Evolutionary conservation across 2,888 invertebrate genomes (phyloP), one percentile per base, ranked within the genome.

Genomic region (Melikaiella ostensackeni): DNA sequence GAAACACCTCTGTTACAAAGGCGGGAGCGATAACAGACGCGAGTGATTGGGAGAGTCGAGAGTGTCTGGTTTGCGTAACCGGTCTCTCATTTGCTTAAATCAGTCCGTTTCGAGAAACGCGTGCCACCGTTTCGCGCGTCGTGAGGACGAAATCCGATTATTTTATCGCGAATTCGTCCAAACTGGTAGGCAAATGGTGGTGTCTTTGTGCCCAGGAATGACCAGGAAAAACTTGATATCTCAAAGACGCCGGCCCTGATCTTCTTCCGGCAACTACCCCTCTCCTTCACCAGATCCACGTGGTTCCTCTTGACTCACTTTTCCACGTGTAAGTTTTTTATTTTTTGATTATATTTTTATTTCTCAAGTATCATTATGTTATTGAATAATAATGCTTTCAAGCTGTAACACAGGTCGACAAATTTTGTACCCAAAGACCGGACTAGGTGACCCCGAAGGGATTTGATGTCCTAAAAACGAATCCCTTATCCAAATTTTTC

Each of bases 11-110:
- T 75, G 50, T 75, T 80, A 79, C 75, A 75, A 80, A 77, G 73
- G 66, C 79, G 77, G 75, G 57, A 74, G 75, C 75, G 80, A 80
- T 80, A 80, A 80, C 77, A 76, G 79, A 70, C 38, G 73, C 75
- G 66, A 74, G 19, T 73, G 75, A 78, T 78, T 73, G 76, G 73
- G 63, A 75, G 76, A 57, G 75, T 66, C 73, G 70, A 75, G 76
- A 57, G 70, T 66, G 61, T 64, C 74, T 78, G 75, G 62, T 76
- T 74, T 74, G 73, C 70, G 75, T 57, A 55, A 70, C 75, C 75
- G 57, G 66, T 59, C 75, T 75, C 75, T 73, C 63, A 62, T 61
- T 61, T 64, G 57, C 63, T 73, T 66, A 79, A 79, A 79, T 80
- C 78, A 80, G 80, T 80, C 77, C 80, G 59, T 46, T 59, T 46